phyloP scores from a whole-genome alignment of 2,797 vertebrate genomes.

The Ibycter americanus region DNA sequence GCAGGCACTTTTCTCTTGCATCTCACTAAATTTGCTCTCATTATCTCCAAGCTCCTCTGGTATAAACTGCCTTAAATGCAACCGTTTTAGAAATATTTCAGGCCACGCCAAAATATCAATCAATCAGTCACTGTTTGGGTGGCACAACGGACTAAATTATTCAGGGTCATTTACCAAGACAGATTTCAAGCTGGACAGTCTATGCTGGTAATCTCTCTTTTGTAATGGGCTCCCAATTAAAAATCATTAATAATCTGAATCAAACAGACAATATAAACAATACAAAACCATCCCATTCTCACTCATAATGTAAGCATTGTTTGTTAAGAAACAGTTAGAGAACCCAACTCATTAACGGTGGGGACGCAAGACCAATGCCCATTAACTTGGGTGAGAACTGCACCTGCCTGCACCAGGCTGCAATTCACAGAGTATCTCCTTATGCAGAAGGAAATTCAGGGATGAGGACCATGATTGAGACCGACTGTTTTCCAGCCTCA shows the following conservation, averaged over 20 bases:
- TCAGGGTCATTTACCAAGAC: slow-evolving; percentile 57
- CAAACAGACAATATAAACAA: slow-evolving; percentile 49
- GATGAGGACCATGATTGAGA: not conserved
- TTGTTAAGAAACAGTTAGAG: slow-evolving; percentile 19
- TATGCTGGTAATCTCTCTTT: slow-evolving; percentile 46
- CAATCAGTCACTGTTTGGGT: slow-evolving; percentile 55
- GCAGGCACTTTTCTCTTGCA: slow-evolving; percentile 16
- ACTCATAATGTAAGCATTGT: slow-evolving; percentile 20
- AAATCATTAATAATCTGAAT: slow-evolving; percentile 62
- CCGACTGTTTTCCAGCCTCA: not conserved
- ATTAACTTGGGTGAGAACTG: slow-evolving; percentile 19
- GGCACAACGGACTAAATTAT: slow-evolving; percentile 63
- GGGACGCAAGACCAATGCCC: not conserved
- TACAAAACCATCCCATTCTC: not conserved
- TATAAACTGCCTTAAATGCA: slow-evolving; percentile 56
- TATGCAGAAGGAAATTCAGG: not conserved
- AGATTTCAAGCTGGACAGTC: slow-evolving; percentile 52
- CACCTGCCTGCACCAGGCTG: not conserved
- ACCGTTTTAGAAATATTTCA: slow-evolving; percentile 49
- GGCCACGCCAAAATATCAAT: slow-evolving; percentile 47
- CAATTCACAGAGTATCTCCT: not conserved
- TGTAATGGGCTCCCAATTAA: slow-evolving; percentile 45
- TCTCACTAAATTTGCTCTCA: slow-evolving; percentile 50
- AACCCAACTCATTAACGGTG: not conserved
- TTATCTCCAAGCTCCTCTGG: slow-evolving; percentile 20